These are phyloP conservation scores for Hofmannophila pseudospretella DNA, from an alignment of 2,888 invertebrate genomes.

Conservation along the genomic window DNA sequence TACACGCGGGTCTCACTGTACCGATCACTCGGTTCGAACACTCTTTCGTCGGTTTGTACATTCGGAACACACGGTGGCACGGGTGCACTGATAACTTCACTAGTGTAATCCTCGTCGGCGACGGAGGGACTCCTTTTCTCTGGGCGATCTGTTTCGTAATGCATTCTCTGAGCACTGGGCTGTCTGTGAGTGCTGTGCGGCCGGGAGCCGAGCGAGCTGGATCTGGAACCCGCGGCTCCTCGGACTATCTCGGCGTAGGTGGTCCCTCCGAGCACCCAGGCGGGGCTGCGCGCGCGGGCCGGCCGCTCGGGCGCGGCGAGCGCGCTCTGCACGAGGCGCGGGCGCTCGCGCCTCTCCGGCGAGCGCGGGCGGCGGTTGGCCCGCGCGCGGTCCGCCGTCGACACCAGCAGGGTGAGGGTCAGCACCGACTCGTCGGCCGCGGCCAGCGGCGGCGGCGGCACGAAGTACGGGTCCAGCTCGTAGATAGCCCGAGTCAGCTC, in stretches of 20 bases:
- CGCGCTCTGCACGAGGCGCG: slow-evolving; percentile 8
- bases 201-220: slow-evolving; percentile 47
- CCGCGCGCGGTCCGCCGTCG: slow-evolving; percentile 42
- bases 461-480: slow-evolving; percentile 86
- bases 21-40: slow-evolving; percentile 30
- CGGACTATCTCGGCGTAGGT: slow-evolving; percentile 89
- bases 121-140: slow-evolving; percentile 11
- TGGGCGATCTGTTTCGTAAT: slow-evolving; percentile 15
- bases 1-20: slow-evolving; percentile 45
- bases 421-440: slow-evolving; percentile 81
- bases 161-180: slow-evolving; percentile 21
- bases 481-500: slow-evolving; percentile 84
- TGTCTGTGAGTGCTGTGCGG: slow-evolving; percentile 31
- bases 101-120: slow-evolving; percentile 23
- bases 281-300: slow-evolving; percentile 81
- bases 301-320: slow-evolving; percentile 33
- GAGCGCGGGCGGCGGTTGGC: slow-evolving; percentile 20
- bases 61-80: slow-evolving; percentile 37
- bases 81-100: slow-evolving; percentile 34
- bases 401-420: slow-evolving; percentile 58
- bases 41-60: slow-evolving; percentile 28
- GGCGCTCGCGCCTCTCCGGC: slow-evolving; percentile 18
- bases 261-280: slow-evolving; percentile 85
- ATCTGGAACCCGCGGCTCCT: slow-evolving; percentile 69
- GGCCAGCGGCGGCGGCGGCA: slow-evolving; percentile 77